Evolutionary conservation across 2,888 invertebrate genomes (phyloP).

Genomic region (Lepidonotus clava): DNA sequence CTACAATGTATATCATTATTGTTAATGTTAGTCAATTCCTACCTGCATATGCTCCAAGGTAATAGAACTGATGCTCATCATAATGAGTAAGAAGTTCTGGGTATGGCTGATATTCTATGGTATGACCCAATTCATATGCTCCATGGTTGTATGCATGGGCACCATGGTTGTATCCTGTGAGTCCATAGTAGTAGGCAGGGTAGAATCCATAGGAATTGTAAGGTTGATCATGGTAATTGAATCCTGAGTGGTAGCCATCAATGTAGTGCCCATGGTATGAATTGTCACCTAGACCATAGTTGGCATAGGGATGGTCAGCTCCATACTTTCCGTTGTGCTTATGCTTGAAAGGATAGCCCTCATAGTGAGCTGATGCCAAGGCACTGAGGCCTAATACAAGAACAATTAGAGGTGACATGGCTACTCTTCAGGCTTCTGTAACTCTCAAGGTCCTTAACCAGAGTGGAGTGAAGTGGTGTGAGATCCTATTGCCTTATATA

Average conservation of each 20-base stretch:
- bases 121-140: too few species aligned
- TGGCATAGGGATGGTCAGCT: slow-evolving; percentile 7
- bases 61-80: too few species aligned
- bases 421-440: too few species aligned
- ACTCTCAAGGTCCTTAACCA: too few species aligned
- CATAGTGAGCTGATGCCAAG: slow-evolving; percentile 18
- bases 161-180: neutral
- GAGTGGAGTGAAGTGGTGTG: too few species aligned
- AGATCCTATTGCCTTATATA: too few species aligned
- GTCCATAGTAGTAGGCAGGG: neutral
- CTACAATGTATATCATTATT: too few species aligned
- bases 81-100: too few species aligned
- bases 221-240: neutral
- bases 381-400: slow-evolving; percentile 7
- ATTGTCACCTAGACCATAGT: neutral
- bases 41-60: too few species aligned
- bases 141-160: neutral
- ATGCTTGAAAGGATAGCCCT: slow-evolving; percentile 25
- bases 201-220: neutral
- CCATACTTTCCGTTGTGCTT: slow-evolving; percentile 24
- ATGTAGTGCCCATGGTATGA: neutral
- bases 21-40: too few species aligned
- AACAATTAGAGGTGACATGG: neutral
- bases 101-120: too few species aligned
- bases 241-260: neutral